Evolutionary conservation across 1,140 invertebrate genomes (phyloP).

Genomic region (Procambarus clarkii): DNA sequence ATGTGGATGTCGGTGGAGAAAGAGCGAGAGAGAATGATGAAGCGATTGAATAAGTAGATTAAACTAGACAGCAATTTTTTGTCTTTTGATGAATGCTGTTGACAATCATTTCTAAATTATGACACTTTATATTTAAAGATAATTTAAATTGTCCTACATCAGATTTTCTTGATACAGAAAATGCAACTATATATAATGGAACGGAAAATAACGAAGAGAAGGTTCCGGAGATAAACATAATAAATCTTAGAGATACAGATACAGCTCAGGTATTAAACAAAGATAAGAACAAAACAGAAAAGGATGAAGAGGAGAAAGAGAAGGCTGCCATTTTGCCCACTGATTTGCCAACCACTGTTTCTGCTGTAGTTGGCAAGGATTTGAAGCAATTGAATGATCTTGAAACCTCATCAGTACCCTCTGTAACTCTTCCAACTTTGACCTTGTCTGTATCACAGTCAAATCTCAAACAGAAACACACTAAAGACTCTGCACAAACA

Average conservation of each 20-base stretch:
- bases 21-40: no score
- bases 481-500: not conserved
- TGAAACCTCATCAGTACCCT: not conserved
- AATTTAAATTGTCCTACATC: not conserved
- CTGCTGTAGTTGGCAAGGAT: slow-evolving; percentile 7
- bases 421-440: slow-evolving; percentile 26
- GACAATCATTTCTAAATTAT: no score
- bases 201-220: not conserved
- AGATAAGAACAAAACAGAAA: not conserved
- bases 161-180: not conserved
- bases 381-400: not conserved
- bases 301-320: not conserved
- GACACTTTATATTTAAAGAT: not conserved
- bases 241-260: not conserved
- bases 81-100: no score
- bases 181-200: not conserved
- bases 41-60: no score
- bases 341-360: slow-evolving; percentile 6
- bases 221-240: not conserved
- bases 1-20: no score
- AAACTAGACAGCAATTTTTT: no score
- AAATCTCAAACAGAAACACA: slow-evolving; percentile 40
- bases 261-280: not conserved
- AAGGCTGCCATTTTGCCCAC: slow-evolving; percentile 31
- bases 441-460: slow-evolving; percentile 44